phyloP scores from a whole-genome alignment of 2,113 vertebrate genomes.

The Eolophus roseicapilla region DNA sequence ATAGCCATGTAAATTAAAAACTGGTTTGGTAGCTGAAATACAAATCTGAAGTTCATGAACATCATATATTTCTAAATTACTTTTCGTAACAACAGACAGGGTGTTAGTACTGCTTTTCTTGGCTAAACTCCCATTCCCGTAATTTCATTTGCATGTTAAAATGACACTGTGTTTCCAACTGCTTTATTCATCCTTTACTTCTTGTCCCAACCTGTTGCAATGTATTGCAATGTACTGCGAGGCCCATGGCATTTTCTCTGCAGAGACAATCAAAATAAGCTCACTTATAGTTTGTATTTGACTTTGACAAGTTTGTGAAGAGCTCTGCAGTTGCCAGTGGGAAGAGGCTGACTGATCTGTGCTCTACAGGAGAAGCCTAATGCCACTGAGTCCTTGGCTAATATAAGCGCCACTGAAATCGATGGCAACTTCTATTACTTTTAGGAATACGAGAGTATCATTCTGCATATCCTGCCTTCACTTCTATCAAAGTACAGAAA shows the following conservation, averaged over 20 bases:
- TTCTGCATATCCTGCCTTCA: neutral
- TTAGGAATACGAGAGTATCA: neutral
- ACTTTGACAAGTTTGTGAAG: neutral
- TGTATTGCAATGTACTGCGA: neutral
- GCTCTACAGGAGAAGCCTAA: neutral
- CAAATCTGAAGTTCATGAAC: neutral
- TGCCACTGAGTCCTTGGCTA: neutral
- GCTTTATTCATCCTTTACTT: neutral
- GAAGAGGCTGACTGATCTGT: neutral
- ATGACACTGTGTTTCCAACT: slow-evolving; percentile 12
- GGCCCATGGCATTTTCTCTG: neutral
- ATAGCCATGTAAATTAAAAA: neutral
- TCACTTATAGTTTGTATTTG: neutral
- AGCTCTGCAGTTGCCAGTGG: neutral
- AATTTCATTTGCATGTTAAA: slow-evolving; percentile 53
- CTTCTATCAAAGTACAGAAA: neutral
- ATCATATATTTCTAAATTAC: neutral
- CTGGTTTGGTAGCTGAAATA: neutral
- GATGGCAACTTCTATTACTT: neutral
- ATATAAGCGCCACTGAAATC: neutral
- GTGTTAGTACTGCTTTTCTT: neutral
- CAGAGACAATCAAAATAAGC: neutral
- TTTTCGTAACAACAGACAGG: neutral
- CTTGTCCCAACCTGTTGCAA: neutral
- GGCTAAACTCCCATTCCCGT: neutral